Evolutionary conservation across 2,888 invertebrate species (phyloP).

Genomic region (Trichacis sp.): DNA sequence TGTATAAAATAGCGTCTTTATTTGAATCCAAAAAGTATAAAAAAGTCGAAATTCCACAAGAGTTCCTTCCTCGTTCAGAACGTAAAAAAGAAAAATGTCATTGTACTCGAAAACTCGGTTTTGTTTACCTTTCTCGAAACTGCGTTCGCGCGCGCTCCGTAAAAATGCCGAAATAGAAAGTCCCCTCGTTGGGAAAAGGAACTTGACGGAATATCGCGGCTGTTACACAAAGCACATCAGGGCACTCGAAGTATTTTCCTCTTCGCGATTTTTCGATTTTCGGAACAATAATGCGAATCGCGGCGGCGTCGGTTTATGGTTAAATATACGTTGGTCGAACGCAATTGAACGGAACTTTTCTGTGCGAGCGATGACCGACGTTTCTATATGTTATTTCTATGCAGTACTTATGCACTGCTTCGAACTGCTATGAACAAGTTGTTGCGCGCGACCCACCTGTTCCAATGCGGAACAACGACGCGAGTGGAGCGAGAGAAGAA

Average conservation of each 20-base stretch:
- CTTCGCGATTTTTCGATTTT: too few species aligned
- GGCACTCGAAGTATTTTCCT: background rate
- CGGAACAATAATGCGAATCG: too few species aligned
- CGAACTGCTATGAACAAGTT: background rate
- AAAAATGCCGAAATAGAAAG: constrained; percentile 57
- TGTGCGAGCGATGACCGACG: constrained; percentile 35
- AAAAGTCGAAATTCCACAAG: too few species aligned
- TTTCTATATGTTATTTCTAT: constrained; percentile 42
- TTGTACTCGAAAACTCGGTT: background rate
- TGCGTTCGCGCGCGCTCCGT: constrained; percentile 11
- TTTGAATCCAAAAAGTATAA: too few species aligned
- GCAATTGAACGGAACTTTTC: constrained; percentile 9
- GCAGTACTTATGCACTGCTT: constrained; percentile 40
- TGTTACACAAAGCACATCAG: background rate
- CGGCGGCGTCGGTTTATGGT: too few species aligned
- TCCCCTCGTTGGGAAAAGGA: constrained; percentile 20
- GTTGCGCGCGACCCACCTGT: constrained; percentile 48
- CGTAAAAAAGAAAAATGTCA: background rate
- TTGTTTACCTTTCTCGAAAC: background rate
- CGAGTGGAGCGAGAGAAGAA: too few species aligned
- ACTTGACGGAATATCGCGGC: background rate
- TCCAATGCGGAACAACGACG: constrained; percentile 52
- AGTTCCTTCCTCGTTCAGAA: too few species aligned
- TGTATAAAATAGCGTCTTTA: too few species aligned
- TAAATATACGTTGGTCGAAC: too few species aligned